Conservation (phyloP, 2,888 invertebrate genomes). For the Lithosia quadra region DNA sequence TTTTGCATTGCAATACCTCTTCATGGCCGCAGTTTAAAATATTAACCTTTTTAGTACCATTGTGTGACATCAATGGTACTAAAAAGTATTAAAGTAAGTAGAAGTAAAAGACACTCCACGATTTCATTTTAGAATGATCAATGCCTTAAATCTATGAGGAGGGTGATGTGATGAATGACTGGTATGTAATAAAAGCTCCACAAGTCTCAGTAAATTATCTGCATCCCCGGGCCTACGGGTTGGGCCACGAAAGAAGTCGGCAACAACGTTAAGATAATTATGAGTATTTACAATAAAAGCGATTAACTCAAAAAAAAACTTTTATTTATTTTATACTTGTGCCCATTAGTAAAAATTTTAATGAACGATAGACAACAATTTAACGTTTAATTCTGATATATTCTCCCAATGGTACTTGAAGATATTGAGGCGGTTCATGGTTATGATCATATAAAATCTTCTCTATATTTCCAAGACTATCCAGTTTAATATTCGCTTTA, state of each 20-base stretch:
- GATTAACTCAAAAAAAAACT: not conserved
- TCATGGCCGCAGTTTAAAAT: too few species aligned
- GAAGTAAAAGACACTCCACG: too few species aligned
- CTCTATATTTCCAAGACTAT: not conserved
- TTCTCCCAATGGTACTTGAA: not conserved
- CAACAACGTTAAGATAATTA: not conserved
- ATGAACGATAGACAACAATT: not conserved
- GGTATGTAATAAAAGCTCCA: not conserved
- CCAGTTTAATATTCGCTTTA: conserved; percentile 9
- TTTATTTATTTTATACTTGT: not conserved
- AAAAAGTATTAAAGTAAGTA: too few species aligned
- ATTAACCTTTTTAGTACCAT: too few species aligned
- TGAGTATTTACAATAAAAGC: not conserved
- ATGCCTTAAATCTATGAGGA: too few species aligned
- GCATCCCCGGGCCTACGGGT: not conserved
- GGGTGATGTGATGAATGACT: too few species aligned
- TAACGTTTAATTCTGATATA: not conserved
- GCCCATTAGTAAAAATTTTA: too few species aligned
- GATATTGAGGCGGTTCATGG: conserved; percentile 2
- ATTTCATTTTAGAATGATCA: too few species aligned
- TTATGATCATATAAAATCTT: conserved; percentile 1
- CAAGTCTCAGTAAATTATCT: not conserved
- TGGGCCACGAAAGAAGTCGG: too few species aligned
- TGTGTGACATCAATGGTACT: too few species aligned
- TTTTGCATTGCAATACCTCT: too few species aligned